Conservation (phyloP, 2,113 vertebrate genomes). For the Amblyopsis rosae region DNA sequence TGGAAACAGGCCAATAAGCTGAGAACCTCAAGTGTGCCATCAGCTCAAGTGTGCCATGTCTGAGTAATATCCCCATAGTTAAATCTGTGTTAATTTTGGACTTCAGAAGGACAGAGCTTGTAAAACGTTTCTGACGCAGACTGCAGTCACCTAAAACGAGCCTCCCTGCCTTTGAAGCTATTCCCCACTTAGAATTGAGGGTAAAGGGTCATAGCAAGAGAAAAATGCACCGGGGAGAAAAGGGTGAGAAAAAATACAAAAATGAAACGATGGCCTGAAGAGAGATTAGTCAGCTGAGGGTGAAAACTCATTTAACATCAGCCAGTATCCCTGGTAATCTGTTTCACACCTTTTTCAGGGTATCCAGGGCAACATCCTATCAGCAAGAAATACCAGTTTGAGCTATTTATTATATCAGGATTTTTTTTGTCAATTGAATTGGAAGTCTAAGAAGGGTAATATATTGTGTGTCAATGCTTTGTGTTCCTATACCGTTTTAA, state of each 20-base stretch:
- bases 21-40: slow-evolving; percentile 25
- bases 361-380: slow-evolving; percentile 11
- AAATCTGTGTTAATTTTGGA: slow-evolving; percentile 26
- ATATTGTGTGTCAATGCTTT: slow-evolving; percentile 23
- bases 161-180: slow-evolving; percentile 38
- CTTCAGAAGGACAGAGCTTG: slow-evolving; percentile 49
- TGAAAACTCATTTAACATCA: slow-evolving; percentile 59
- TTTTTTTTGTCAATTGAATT: slow-evolving; percentile 53
- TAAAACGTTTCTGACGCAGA: slow-evolving; percentile 25
- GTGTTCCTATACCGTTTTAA: not conserved
- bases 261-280: slow-evolving; percentile 18
- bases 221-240: slow-evolving; percentile 43
- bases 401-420: slow-evolving; percentile 8
- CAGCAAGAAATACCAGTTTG: slow-evolving; percentile 34
- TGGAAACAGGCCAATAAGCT: not conserved
- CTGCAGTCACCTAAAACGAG: slow-evolving; percentile 12
- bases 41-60: slow-evolving; percentile 32
- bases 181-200: slow-evolving; percentile 50
- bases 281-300: slow-evolving; percentile 50
- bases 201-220: slow-evolving; percentile 45
- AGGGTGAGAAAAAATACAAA: not conserved
- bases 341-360: slow-evolving; percentile 54
- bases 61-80: slow-evolving; percentile 27
- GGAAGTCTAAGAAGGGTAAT: slow-evolving; percentile 33
- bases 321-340: slow-evolving; percentile 45